Percentiles rank a stretch among this genome's conserved stretches.
Evolutionary conservation across 2,888 invertebrate species (phyloP).

Genomic region (Parnassius orleans): DNA sequence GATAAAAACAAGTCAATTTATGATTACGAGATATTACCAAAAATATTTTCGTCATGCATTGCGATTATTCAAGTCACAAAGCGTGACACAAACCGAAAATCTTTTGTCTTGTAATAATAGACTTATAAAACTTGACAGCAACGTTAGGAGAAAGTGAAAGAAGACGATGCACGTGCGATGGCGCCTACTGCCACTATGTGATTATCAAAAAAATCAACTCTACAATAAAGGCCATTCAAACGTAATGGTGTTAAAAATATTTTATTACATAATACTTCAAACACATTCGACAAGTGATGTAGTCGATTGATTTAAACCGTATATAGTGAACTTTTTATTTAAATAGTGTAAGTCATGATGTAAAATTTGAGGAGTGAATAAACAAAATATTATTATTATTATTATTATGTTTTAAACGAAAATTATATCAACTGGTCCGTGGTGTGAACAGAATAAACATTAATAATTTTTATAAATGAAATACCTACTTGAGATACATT

Average conservation of each 20-base stretch:
- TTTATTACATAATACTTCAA: constrained; percentile 5
- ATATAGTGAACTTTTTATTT: no score
- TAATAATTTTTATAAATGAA: no score
- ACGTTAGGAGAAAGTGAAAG: constrained; percentile 23
- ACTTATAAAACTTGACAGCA: constrained; percentile 20
- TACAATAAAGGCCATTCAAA: constrained; percentile 7
- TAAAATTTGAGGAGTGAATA: no score
- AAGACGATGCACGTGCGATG: constrained; percentile 10
- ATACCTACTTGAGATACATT: no score
- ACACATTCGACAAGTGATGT: no score
- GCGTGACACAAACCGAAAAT: constrained; percentile 17
- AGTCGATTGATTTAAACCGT: no score
- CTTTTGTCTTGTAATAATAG: constrained; percentile 16
- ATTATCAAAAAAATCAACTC: constrained; percentile 7
- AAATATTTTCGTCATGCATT: constrained; percentile 7
- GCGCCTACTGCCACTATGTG: constrained; percentile 2
- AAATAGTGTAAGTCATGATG: no score
- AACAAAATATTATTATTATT: no score
- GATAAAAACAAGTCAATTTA: background rate
- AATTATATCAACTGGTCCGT: no score
- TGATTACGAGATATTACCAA: constrained; percentile 8
- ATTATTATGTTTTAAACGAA: no score
- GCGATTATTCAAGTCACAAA: constrained; percentile 11
- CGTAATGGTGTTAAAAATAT: constrained; percentile 2
- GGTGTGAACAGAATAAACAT: no score